phyloP scores from a whole-genome alignment of 2,797 vertebrate genomes.

The Fringilla coelebs region DNA sequence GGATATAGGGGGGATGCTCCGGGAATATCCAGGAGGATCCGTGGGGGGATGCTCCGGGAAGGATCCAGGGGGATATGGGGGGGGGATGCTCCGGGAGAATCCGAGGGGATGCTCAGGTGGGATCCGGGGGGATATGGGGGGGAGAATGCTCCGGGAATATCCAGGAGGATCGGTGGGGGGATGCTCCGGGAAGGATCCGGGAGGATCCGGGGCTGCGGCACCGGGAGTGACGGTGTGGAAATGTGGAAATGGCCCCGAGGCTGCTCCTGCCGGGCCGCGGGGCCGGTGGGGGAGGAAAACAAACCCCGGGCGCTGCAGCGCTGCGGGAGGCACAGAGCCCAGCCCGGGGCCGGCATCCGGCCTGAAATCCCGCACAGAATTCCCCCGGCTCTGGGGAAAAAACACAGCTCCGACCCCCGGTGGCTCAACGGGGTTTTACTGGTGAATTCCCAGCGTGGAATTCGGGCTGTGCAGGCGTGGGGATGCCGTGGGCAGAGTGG shows the following conservation, averaged over 20 bases:
- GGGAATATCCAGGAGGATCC: too few relatives aligned
- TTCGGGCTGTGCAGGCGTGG: background rate
- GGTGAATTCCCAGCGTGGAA: background rate
- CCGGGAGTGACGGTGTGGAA: background rate
- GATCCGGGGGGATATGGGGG: too few relatives aligned
- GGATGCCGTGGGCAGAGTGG: background rate
- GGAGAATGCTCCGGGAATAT: constrained; percentile 5
- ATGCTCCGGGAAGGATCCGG: background rate
- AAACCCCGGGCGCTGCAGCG: background rate
- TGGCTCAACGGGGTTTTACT: background rate
- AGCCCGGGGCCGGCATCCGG: background rate
- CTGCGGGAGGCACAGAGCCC: background rate
- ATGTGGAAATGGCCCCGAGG: background rate
- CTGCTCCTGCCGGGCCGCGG: background rate
- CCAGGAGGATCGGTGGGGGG: background rate
- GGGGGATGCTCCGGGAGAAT: constrained; percentile 12
- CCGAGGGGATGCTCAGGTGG: background rate
- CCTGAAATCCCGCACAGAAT: background rate
- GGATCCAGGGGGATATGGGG: background rate
- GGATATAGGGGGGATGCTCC: too few relatives aligned
- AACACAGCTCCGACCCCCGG: rapidly evolving
- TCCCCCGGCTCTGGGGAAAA: rapidly evolving
- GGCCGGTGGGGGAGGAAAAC: background rate
- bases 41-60: too few relatives aligned
- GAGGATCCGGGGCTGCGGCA: constrained; percentile 27